Conservation (phyloP, 2,888 invertebrate genomes). For the Drosophila fungiperda region DNA sequence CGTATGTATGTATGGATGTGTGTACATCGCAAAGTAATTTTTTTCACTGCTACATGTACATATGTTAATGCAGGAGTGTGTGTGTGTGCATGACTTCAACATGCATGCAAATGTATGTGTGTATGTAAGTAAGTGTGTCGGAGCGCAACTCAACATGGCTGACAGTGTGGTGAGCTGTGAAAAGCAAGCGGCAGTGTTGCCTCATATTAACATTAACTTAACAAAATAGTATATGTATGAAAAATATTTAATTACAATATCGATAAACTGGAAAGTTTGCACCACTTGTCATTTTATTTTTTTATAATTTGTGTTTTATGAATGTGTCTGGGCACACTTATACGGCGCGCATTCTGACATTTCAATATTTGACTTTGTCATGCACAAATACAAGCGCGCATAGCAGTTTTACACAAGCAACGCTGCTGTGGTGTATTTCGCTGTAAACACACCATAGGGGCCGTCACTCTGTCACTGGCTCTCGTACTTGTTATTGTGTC, state of each 20-base stretch:
- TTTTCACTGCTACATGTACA: slow-evolving; percentile 42
- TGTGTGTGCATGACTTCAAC: slow-evolving; percentile 30
- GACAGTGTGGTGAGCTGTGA: slow-evolving; percentile 67
- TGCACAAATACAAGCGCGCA: slow-evolving; percentile 51
- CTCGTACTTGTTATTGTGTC: slow-evolving; percentile 49
- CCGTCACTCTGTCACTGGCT: slow-evolving; percentile 47
- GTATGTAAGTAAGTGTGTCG: slow-evolving; percentile 67
- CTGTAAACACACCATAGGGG: slow-evolving; percentile 55
- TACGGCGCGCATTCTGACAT: slow-evolving; percentile 60
- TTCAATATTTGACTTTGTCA: slow-evolving; percentile 59
- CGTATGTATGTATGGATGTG: slow-evolving; percentile 15
- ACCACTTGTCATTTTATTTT: no score
- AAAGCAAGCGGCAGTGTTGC: slow-evolving; percentile 43
- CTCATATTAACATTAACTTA: slow-evolving; percentile 10
- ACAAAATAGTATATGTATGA: background rate
- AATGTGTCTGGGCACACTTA: slow-evolving; percentile 42
- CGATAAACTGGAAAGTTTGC: background rate
- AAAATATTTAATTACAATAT: background rate
- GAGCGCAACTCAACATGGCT: slow-evolving; percentile 77
- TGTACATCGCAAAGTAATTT: slow-evolving; percentile 34
- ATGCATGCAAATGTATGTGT: slow-evolving; percentile 36
- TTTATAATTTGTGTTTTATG: background rate
- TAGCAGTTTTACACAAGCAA: slow-evolving; percentile 23
- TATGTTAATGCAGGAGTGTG: slow-evolving; percentile 25
- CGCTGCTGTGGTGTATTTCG: slow-evolving; percentile 50